Evolutionary conservation across 2,113 vertebrate genomes (phyloP).

Genomic region (Calyptommatus sinebrachiatus): DNA sequence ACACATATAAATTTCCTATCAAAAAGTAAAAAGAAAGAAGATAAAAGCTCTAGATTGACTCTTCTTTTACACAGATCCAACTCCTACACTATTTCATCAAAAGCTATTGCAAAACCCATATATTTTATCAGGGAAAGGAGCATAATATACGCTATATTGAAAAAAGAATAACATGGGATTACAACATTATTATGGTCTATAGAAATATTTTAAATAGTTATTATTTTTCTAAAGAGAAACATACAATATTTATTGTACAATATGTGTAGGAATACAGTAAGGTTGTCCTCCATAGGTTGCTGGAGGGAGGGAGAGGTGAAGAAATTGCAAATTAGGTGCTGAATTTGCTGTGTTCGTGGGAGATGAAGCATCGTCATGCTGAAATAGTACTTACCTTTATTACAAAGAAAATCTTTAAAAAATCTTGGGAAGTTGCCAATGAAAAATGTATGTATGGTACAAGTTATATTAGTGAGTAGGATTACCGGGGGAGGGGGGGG

Average conservation of each 20-base stretch:
- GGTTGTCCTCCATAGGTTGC: no score
- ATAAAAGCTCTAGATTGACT: neutral
- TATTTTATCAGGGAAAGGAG: neutral
- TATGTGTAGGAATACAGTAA: neutral
- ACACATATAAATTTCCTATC: neutral
- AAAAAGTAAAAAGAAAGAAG: neutral
- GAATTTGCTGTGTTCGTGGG: neutral
- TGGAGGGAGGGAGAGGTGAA: neutral
- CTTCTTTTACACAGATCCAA: neutral
- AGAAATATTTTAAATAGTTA: conserved; percentile 1
- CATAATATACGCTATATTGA: neutral
- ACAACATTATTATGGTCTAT: neutral
- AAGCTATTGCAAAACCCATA: neutral
- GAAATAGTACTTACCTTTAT: neutral
- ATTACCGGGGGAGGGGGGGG: neutral
- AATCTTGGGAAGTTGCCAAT: neutral
- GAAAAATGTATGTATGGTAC: neutral
- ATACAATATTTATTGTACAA: neutral
- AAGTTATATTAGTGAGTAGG: neutral
- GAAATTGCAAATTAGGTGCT: neutral
- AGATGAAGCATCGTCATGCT: neutral
- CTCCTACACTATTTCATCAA: neutral
- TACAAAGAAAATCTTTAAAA: neutral
- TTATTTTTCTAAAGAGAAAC: neutral
- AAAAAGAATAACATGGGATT: neutral